Percentiles rank a stretch among this genome's conserved stretches.
Evolutionary conservation across 2,797 vertebrate species (phyloP).

Genomic region (Clarias fuscus): DNA sequence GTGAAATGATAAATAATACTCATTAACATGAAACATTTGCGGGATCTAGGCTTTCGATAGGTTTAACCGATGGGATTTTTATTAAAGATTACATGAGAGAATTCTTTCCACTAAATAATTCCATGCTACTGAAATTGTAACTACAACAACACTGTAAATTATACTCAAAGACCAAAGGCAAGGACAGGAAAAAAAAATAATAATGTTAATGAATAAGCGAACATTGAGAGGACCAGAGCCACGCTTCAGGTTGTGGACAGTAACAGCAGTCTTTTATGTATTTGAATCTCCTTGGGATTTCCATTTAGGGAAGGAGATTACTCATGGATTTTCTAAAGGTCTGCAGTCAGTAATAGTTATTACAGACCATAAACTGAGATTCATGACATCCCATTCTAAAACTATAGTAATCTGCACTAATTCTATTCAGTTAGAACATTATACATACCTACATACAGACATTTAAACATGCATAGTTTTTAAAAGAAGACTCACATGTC

Average conservation of each 20-base stretch:
- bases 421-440: no score
- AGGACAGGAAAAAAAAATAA: background rate
- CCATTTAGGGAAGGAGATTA: conserved; percentile 66
- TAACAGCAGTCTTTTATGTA: conserved; percentile 59
- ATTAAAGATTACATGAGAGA: background rate
- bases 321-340: conserved; percentile 58
- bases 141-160: background rate
- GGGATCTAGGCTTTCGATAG: background rate
- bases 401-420: conserved; percentile 64
- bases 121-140: conserved; percentile 3
- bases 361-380: conserved; percentile 70
- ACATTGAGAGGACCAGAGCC: background rate
- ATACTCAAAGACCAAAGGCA: background rate
- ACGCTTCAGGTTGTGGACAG: conserved; percentile 1
- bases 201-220: background rate
- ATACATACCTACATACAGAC: no score
- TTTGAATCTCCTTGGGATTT: conserved; percentile 53
- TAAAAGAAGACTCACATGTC: conserved; percentile 82
- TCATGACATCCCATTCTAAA: conserved; percentile 68
- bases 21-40: background rate
- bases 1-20: conserved; percentile 7
- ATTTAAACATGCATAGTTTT: no score
- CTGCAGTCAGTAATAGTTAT: conserved; percentile 63
- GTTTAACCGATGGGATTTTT: conserved; percentile 1
- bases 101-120: conserved; percentile 10